Evolutionary conservation across 2,797 vertebrate species (phyloP).

Genomic region (Harpia harpyja): DNA sequence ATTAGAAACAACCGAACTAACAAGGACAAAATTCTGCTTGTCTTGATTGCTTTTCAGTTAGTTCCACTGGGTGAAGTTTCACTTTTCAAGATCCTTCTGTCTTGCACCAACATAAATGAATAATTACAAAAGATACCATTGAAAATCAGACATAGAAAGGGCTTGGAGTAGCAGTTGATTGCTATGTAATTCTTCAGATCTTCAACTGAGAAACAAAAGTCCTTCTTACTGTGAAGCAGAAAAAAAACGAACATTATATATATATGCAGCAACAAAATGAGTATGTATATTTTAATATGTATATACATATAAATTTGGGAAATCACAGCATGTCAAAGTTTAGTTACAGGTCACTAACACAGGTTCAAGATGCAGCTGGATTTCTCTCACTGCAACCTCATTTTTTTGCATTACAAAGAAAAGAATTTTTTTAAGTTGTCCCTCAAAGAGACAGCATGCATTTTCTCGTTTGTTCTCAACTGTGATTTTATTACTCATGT

Average conservation of each 20-base stretch:
- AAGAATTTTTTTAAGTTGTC: neutral
- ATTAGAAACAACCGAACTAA: neutral
- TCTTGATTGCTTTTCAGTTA: neutral
- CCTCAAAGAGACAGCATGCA: neutral
- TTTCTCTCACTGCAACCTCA: neutral
- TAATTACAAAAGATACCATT: neutral
- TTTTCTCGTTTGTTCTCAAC: constrained; percentile 31
- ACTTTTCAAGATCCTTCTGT: neutral
- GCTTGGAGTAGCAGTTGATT: neutral
- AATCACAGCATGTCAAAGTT: constrained; percentile 21
- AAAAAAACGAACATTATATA: neutral
- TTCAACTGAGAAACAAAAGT: neutral
- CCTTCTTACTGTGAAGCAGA: constrained; percentile 12
- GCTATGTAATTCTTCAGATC: neutral
- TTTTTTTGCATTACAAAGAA: constrained; percentile 7
- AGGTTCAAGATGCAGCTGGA: constrained; percentile 5
- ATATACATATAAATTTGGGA: neutral
- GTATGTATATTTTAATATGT: neutral
- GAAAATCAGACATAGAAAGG: neutral
- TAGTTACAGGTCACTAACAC: neutral
- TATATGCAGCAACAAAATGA: neutral
- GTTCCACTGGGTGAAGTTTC: neutral
- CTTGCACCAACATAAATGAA: neutral
- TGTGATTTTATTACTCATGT: neutral
- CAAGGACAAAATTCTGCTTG: neutral